These are phyloP conservation scores for Zosterops borbonicus DNA, from an alignment of 2,113 vertebrate species.

Conservation along the genomic window DNA sequence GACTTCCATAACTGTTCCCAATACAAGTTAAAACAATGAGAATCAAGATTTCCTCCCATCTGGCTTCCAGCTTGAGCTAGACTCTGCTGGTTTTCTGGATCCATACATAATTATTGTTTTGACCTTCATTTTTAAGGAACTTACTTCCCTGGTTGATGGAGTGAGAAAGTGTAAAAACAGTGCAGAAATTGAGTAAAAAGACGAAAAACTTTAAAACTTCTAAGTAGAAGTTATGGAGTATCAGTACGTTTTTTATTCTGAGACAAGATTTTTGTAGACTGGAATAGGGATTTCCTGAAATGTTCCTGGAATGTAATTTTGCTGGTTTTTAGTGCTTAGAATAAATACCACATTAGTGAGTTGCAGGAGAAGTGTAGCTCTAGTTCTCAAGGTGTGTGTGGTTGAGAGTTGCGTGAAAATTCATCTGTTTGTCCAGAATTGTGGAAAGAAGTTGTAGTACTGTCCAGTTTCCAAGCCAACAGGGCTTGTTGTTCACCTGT, in stretches of 20 bases:
- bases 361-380: background rate
- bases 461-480: background rate
- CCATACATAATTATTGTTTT: background rate
- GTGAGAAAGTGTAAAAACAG: background rate
- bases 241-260: background rate
- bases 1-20: background rate
- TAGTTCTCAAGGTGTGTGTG: background rate
- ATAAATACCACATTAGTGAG: slow-evolving; percentile 22
- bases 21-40: background rate
- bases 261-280: background rate
- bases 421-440: background rate
- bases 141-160: background rate
- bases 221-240: background rate
- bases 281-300: background rate
- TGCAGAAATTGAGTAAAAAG: background rate
- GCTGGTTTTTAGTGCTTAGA: background rate
- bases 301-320: background rate
- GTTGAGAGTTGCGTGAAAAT: background rate
- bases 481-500: background rate
- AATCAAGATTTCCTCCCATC: background rate
- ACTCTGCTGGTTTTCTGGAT: background rate
- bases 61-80: background rate
- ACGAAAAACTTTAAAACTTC: background rate
- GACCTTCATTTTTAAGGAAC: background rate
- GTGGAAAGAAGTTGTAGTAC: background rate